A percentile compares a stretch with the other conserved stretches of the same genome.
phyloP scores from a whole-genome alignment of 2,888 invertebrate species.

The Drosophila setosimentum region DNA sequence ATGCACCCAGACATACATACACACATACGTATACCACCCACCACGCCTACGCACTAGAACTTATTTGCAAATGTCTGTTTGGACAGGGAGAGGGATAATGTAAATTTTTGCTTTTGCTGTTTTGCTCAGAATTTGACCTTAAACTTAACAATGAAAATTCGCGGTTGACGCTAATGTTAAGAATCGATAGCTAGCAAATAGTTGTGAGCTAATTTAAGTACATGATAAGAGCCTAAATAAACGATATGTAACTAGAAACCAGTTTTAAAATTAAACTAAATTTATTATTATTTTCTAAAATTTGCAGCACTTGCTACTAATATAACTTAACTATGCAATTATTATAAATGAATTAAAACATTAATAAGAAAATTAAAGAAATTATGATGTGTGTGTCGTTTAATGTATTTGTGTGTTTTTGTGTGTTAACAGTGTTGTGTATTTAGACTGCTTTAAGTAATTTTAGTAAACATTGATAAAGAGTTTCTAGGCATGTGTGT shows the following conservation, averaged over 20 bases:
- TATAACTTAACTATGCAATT: conserved; percentile 23
- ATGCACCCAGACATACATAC: conserved; percentile 1
- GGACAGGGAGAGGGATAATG: conserved; percentile 20
- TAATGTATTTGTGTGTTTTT: conserved; percentile 7
- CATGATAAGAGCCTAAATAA: not conserved
- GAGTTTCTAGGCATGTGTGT: not conserved
- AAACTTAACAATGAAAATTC: conserved; percentile 63
- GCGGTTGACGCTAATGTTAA: conserved; percentile 2
- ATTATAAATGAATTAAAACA: conserved; percentile 5
- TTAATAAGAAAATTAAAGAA: conserved; percentile 12
- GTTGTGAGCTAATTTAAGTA: conserved; percentile 1
- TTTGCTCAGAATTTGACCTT: conserved; percentile 61
- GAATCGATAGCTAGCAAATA: not conserved
- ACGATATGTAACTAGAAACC: conserved; percentile 4
- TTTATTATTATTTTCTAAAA: conserved; percentile 2
- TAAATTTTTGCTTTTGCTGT: conserved; percentile 4
- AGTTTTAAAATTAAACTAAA: conserved; percentile 19
- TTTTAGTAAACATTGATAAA: conserved; percentile 47
- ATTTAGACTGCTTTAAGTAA: conserved; percentile 5
- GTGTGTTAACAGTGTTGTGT: conserved; percentile 22
- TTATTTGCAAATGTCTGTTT: conserved; percentile 14
- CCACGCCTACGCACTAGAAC: not conserved
- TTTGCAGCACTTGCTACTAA: conserved; percentile 2
- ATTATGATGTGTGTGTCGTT: conserved; percentile 15
- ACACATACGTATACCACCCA: not conserved